Conservation (phyloP, 2,113 vertebrate species). For the Varanus komodoensis region DNA sequence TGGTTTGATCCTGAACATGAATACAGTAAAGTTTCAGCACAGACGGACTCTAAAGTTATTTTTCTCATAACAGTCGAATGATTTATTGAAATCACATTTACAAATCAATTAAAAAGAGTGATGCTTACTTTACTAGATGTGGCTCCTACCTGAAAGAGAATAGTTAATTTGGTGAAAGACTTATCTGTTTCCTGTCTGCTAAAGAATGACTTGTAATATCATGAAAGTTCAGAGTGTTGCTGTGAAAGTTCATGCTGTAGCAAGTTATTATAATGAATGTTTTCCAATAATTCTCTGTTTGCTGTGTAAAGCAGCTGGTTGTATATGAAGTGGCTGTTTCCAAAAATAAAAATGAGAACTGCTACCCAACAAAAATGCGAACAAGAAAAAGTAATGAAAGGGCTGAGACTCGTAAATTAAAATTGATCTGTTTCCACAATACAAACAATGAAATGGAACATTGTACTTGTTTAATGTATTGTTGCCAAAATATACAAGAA, state of each 20-base stretch:
- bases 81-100: background rate
- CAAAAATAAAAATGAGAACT: conserved; percentile 8
- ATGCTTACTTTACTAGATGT: background rate
- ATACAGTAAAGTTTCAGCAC: background rate
- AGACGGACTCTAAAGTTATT: background rate
- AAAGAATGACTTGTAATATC: background rate
- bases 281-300: conserved; percentile 5
- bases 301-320: background rate
- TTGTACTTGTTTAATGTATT: conserved; percentile 13
- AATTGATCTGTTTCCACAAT: conserved; percentile 2
- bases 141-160: background rate
- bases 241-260: background rate
- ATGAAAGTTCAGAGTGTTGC: background rate
- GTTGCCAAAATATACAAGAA: background rate
- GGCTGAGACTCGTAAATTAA: conserved; percentile 4
- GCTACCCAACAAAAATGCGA: conserved; percentile 1
- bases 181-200: background rate
- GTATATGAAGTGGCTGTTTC: background rate
- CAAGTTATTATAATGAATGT: background rate
- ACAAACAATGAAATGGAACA: background rate
- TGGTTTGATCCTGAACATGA: too few species aligned
- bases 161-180: background rate
- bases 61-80: background rate
- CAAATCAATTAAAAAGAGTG: background rate
- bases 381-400: conserved; percentile 5